Base-by-base conservation (phyloP, 2,113 vertebrate species). In the Bubo blakistoni region DNA sequence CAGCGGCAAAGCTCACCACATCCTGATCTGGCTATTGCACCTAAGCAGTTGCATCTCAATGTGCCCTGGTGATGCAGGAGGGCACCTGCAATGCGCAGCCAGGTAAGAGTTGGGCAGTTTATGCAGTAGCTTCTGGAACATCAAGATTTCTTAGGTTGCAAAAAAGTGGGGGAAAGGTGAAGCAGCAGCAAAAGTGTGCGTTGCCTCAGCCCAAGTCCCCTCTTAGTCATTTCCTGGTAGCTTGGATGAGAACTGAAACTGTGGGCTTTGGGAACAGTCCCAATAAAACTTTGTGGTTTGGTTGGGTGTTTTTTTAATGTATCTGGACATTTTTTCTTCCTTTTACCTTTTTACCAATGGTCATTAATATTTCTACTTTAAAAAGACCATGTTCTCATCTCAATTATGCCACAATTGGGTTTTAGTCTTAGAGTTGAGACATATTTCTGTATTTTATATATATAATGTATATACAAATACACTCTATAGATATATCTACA, bases 11-110 rank as follows among this genome's bases (percentile, higher is more conserved):
- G 30, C 58, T 32, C 1, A 0, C 13, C 57, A 12, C 1, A 0
- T 62, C 61, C 27, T 2, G 0, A 1, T 17, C 34, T 14, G 11
- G 55, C 58, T 29, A 13, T 11, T 44, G 38, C 20, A 24, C 8
- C 55, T 10, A 20, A 92, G 55, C 44, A 66, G 19, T 3, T 3
- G 1, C 2, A 0, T n/a, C 81, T 70, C 0, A 0, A 11, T 25
- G 14, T 4, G 3, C 19, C 36, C 59, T 72, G 55, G 29, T 49
- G 81, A 47, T 26, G 42, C 42, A 66, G 73, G 21, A 34, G 30
- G 1, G 16, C 6, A 19, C 42, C 36, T 46, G 80, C 54, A 47
- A 15, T 13, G 7, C 2, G 3, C 46, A 77, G 42, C 25, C 59
- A 65, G 81, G 20, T 55, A 52, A 85, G 46, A 34, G 29, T 0